A percentile compares a stretch with the other conserved stretches of the same genome.
These are phyloP conservation scores for human DNA, from an alignment of 2,113 vertebrate species.

Conservation along the genomic window GRCh38 chr14:28676501-28677000, in stretches of 20 bases:
- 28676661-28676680: conserved; percentile 75
- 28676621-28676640: conserved; percentile 64
- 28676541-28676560: conserved; percentile 54
- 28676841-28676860: not conserved
- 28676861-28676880: conserved; percentile 22
- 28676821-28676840: conserved; percentile 63
- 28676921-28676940: conserved; percentile 8
- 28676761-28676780: conserved; percentile 72
- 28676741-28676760: conserved; percentile 75
- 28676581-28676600: conserved; percentile 78
- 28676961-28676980: conserved; percentile 51
- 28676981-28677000: conserved; percentile 30
- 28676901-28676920: not conserved
- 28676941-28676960: conserved; percentile 1
- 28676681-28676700: conserved; percentile 79
- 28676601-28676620: conserved; percentile 75
- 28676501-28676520: not conserved
- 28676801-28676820: conserved; percentile 72
- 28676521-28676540: not conserved
- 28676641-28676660: conserved; percentile 67
- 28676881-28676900: conserved; percentile 30
- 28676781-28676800: conserved; percentile 76
- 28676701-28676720: conserved; percentile 79
- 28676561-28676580: conserved; percentile 74
- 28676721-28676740: conserved; percentile 68